Base-by-base conservation (phyloP, 1,140 invertebrate species). In the Cherax quadricarinatus region DNA sequence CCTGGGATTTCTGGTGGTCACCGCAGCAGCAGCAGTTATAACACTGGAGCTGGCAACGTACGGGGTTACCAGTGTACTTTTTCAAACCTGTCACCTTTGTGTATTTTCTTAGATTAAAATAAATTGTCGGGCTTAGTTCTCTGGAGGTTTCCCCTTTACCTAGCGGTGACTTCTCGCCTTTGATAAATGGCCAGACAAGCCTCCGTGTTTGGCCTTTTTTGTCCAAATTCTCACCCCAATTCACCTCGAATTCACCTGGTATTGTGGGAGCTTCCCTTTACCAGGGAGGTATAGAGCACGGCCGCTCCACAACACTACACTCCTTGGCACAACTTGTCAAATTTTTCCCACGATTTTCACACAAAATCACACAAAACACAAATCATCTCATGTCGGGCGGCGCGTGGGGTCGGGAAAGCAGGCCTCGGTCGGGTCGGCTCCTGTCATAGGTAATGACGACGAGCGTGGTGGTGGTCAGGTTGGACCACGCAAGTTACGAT, bases 121-220 rank as follows among this genome's bases (percentile, higher is more conserved):
- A 88, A 88, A 88, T 88, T 88, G 86, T 88, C 86, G 86, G 86
- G 53, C 53, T 80, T 88, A 57, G 78, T 88, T 88, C 86, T 88
- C 21, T 49, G 9, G 24, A 79, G 86, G 86, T 60, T 30, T 81
- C 86, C 86, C 86, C 86, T 81, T 88, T 21, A 81, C 78, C 75
- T 30, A 18, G 86, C 79, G 10, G 86, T 62, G 86, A 88, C 86
- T 88, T 88, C 86, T 88, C 78, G 86, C 86, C 14, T 90, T 90
- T 90, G 88, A 90, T 90, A 90, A 90, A 90, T 90, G 88, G 88
- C 82, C 88, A 60, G 88, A 90, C 88, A 90, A 90, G 81, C 88
- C 88, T 85, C 62, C 66, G 53, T 83, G 88, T 90, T 83, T 83
- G 82, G 88, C 88, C 73, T 78, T 90, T 90, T 90, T 83, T 90